Evolutionary conservation across 2,113 vertebrate genomes (phyloP), one percentile per base, ranked within the genome.

Genomic region (Thunnus thynnus): DNA sequence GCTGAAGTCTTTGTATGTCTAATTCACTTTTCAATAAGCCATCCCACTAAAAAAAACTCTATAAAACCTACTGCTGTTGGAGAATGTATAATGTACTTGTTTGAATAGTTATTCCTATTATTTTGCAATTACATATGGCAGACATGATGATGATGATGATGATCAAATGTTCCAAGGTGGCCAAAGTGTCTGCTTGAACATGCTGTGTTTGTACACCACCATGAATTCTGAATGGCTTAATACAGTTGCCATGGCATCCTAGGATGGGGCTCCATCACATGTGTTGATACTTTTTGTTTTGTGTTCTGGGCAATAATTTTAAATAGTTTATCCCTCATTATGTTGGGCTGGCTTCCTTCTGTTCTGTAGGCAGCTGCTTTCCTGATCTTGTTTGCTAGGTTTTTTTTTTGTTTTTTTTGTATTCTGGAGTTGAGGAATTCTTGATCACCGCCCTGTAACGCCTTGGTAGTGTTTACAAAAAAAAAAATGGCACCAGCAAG

Each of bases 281-380:
- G 81, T 91, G 86, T 89, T 86, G 75, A 91, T 88, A 71, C 72
- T 83, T 90, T 83, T 83, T 82, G 67, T 93, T 92, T 91, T 94
- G 68, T 91, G 82, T 91, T 95, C 89, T 86, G 72, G 87, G 91
- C 86, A 88, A 87, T 85, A 78, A 90, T 92, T 94, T 90, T 55
- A 88, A 83, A 77, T 86, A 85, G 87, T 89, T 92, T 83, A 68
- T 83, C 57, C 74, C 72, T 41, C 55, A 64, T 86, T 90, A 76
- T 92, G 83, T 89, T 91, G 90, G 93, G 94, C 95, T 85, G 93
- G 95, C 96, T 96, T 95, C 94, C 95, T 96, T 94, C 94, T 94
- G 86, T 91, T 95, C 93, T 94, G 86, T 92, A 95, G 95, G 96
- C 96, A 96, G 96, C 96, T 95, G 83, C 94, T 94, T 96, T 91